Percentiles rank a stretch among this genome's conserved stretches.
These are phyloP conservation scores for Saturnia pavonia DNA, from an alignment of 2,888 invertebrate genomes.

Conservation along the genomic window DNA sequence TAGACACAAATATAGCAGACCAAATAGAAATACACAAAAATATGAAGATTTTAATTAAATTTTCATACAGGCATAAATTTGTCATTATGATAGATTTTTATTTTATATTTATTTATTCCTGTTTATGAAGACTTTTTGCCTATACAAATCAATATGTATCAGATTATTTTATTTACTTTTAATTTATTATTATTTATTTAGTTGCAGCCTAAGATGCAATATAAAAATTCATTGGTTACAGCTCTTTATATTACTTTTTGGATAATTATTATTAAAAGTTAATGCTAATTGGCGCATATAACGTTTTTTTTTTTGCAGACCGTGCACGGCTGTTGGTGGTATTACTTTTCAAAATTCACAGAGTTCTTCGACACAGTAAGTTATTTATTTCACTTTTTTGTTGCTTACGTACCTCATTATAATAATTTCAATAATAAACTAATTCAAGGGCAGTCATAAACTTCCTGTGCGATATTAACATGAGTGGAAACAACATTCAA, in stretches of 20 bases:
- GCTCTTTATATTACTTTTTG: neutral
- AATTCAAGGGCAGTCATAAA: conserved; percentile 1
- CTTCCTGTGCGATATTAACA: neutral
- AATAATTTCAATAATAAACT: conserved; percentile 5
- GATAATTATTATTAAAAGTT: neutral
- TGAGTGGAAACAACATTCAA: neutral
- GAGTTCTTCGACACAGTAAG: conserved; percentile 95
- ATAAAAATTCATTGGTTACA: too few relatives aligned
- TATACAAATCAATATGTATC: too few relatives aligned
- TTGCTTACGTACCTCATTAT: neutral
- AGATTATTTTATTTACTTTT: too few relatives aligned
- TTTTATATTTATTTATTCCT: too few relatives aligned
- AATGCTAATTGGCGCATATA: neutral
- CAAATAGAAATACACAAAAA: too few relatives aligned
- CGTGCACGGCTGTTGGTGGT: conserved; percentile 95
- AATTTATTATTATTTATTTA: too few relatives aligned
- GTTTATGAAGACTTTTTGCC: too few relatives aligned
- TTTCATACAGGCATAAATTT: too few relatives aligned
- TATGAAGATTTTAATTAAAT: too few relatives aligned
- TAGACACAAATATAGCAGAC: too few relatives aligned
- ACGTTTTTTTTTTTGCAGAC: conserved; percentile 81
- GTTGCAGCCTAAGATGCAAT: too few relatives aligned
- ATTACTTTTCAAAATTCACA: conserved; percentile 96
- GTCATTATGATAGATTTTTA: too few relatives aligned
- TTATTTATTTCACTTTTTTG: conserved; percentile 23